Evolutionary conservation across 2,888 invertebrate genomes (phyloP).

Genomic region (Gisinianus flammeolus): DNA sequence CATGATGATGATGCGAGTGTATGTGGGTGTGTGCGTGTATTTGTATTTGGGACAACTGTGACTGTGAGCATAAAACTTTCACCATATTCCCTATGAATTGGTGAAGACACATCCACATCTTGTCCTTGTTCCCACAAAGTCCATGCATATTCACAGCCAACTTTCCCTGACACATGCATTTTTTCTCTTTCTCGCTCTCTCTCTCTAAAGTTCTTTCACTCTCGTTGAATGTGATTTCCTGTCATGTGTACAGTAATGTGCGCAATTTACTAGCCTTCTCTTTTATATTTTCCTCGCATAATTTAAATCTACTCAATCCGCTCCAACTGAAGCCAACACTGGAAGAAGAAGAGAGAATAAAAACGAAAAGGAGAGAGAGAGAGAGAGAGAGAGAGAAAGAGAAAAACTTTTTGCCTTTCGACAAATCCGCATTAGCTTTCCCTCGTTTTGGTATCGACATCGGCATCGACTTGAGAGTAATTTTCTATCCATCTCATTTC

Average conservation of each 20-base stretch:
- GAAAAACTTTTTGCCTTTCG: background rate
- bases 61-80: too few species aligned
- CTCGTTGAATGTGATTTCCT: slow-evolving; percentile 16
- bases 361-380: background rate
- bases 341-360: background rate
- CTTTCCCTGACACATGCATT: slow-evolving; percentile 17
- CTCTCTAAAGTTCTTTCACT: background rate
- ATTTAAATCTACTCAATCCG: background rate
- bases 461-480: too few species aligned
- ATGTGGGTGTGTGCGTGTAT: too few species aligned
- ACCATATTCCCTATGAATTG: too few species aligned
- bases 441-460: too few species aligned
- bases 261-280: background rate
- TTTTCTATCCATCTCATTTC: too few species aligned
- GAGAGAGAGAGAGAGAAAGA: background rate
- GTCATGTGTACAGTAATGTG: slow-evolving; percentile 1
- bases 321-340: background rate
- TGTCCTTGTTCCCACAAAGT: too few species aligned
- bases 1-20: too few species aligned
- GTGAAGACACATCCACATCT: too few species aligned
- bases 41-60: too few species aligned
- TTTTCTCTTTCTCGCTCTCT: background rate
- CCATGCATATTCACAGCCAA: background rate
- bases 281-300: background rate
- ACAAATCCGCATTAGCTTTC: background rate